Evolutionary conservation across 1,140 invertebrate genomes (phyloP), one percentile per base, ranked within the genome.

Genomic region (Nomia melanderi): DNA sequence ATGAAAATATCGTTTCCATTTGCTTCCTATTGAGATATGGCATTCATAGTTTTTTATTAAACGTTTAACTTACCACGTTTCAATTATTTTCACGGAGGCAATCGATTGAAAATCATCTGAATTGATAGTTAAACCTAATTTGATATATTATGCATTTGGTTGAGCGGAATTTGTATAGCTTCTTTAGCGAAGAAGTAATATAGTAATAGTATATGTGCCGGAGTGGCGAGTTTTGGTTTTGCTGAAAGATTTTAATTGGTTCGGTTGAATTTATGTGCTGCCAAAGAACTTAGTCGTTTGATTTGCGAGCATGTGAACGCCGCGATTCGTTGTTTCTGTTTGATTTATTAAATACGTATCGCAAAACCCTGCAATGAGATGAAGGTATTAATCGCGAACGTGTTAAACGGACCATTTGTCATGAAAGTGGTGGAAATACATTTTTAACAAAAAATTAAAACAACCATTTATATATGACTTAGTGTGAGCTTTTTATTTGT

Each of bases 221-320:
- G 1, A n/a, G 31, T 36, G 33, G 31, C 17, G 41, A 33, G 4
- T 29, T 47, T 53, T n/a, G 20, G 47, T 9, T 11, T 9, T 5
- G 11, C 8, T 20, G 57, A 9, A 17, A n/a, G 20, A 53, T 72
- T 62, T 62, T 60, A 72, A 72, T 72, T 72, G 33, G 31, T 11
- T n/a, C 1, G 20, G 27, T 9, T 36, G 12, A 1, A 53, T 72
- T 72, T 44, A 57, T n/a, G 2, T 44, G 20, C 29, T 31, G 11
- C 17, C 20, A 23, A 25, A 44, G 60, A 41, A 44, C 60, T 27
- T 44, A 6, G n/a, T 1, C 60, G 57, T 11, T 1, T n/a, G 36
- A 62, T 39, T 41, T 7, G 59, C 20, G 12, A 41, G 59, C n/a
- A 36, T 41, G 60, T 36, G 36, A 44, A 27, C 23, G 7, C 11